These are phyloP conservation scores for Leptinotarsa texana DNA, from an alignment of 1,140 invertebrate species.

Conservation along the genomic window DNA sequence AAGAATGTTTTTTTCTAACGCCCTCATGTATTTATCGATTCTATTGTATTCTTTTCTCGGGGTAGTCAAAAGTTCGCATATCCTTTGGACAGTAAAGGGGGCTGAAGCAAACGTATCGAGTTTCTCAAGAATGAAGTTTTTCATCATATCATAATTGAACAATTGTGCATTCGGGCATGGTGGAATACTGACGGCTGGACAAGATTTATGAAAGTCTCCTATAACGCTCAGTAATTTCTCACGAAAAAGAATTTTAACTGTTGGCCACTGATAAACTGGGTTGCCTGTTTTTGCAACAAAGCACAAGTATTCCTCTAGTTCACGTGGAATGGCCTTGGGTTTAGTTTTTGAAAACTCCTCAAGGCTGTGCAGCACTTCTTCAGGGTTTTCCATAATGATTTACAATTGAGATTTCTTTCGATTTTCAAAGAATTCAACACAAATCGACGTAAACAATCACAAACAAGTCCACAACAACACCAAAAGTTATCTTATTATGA, in stretches of 20 bases:
- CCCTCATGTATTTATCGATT: slow-evolving; percentile 95
- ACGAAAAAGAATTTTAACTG: slow-evolving; percentile 84
- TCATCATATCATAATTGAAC: slow-evolving; percentile 89
- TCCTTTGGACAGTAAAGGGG: slow-evolving; percentile 94
- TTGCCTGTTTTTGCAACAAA: slow-evolving; percentile 93
- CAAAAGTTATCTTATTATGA: not conserved
- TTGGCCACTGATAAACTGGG: slow-evolving; percentile 89
- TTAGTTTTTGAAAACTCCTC: slow-evolving; percentile 86
- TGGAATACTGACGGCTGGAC: slow-evolving; percentile 70
- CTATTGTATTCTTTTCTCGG: slow-evolving; percentile 94
- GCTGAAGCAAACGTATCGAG: slow-evolving; percentile 84
- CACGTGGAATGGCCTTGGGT: slow-evolving; percentile 80
- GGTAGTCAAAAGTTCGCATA: slow-evolving; percentile 89
- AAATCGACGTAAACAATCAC: not conserved
- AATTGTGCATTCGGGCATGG: slow-evolving; percentile 87
- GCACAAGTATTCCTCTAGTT: slow-evolving; percentile 87
- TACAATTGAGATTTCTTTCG: slow-evolving; percentile 19
- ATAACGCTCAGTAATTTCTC: slow-evolving; percentile 86
- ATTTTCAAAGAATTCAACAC: slow-evolving; percentile 29
- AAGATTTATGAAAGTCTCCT: slow-evolving; percentile 81
- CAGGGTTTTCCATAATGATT: slow-evolving; percentile 77
- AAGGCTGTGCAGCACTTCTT: slow-evolving; percentile 78
- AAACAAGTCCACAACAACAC: slow-evolving; percentile 10
- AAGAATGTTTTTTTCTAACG: slow-evolving; percentile 91
- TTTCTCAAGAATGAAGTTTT: slow-evolving; percentile 79